Evolutionary conservation across 2,113 vertebrate genomes (phyloP).

Genomic region (Brachyhypopomus occidentalis): DNA sequence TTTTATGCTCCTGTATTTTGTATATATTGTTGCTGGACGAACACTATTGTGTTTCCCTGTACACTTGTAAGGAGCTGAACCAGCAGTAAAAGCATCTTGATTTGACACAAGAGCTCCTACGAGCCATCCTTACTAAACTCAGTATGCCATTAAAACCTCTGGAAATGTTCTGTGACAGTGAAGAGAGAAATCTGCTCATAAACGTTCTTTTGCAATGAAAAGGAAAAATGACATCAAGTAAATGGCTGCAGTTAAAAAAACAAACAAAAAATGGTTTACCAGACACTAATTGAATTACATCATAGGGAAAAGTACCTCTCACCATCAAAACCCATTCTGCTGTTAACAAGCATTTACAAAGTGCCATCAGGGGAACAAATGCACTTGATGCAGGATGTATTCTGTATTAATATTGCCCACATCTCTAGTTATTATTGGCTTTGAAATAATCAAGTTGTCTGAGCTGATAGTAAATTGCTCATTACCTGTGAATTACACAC

Average conservation of each 20-base stretch:
- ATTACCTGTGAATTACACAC: constrained; percentile 55
- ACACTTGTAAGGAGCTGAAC: no score
- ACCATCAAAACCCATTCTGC: not conserved
- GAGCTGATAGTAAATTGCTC: constrained; percentile 45
- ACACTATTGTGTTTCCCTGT: no score
- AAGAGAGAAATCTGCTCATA: not conserved
- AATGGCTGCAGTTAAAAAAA: not conserved
- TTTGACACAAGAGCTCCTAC: not conserved
- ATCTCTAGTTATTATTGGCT: not conserved
- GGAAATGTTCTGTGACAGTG: not conserved
- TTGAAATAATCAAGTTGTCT: constrained; percentile 22
- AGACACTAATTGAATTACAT: not conserved
- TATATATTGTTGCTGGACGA: no score
- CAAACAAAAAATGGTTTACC: not conserved
- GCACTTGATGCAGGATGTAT: not conserved
- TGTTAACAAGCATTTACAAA: not conserved
- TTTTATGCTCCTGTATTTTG: no score
- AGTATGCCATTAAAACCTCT: not conserved
- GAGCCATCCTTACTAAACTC: not conserved
- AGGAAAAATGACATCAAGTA: constrained; percentile 10
- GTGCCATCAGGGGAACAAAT: not conserved
- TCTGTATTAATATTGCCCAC: not conserved
- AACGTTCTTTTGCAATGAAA: not conserved
- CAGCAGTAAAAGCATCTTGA: not conserved
- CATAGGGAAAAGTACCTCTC: not conserved